Evolutionary conservation across 1,140 invertebrate genomes (phyloP), one percentile per base, ranked within the genome.

Genomic region (Diorhabda carinulata): DNA sequence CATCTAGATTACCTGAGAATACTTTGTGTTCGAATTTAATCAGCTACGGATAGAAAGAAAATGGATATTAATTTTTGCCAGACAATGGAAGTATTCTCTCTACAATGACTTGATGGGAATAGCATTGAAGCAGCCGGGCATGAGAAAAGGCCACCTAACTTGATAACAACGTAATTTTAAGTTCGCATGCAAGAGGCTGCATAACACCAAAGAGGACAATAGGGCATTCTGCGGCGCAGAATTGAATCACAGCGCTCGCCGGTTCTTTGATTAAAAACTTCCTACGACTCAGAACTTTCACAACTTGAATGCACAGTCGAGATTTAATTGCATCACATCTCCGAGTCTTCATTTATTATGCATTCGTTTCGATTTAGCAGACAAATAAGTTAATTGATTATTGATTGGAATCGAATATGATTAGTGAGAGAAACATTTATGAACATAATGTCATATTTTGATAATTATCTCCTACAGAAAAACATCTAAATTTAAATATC

Each of bases 201-300:
- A 72, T 70, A 74, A 75, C 74, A 73, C 62, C 61, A 68, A 69
- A 70, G 70, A 70, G 70, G 70, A 75, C 74, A 75, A 73, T 71
- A 62, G 69, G 65, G 71, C 69, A 71, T 60, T 74, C 74, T 72
- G 68, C 67, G 72, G 71, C 62, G 47, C 52, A 67, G 68, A 77
- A 77, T 77, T 73, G 75, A 77, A 77, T 77, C 71, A 77, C 66
- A 40, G 10, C 63, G 44, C 63, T 44, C 64, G 64, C 56, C 69
- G 74, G 72, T 63, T 77, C 74, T 77, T 77, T 77, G 75, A 77
- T 77, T 77, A 77, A 77, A 77, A 77, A 77, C 75, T 77, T 77
- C 67, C 67, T 64, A 47, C 60, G 41, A 66, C 69, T 61, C 56
- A 42, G 43, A 64, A 69, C 64, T 65, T 69, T 69, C 70, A 66